phyloP scores from a whole-genome alignment of 2,888 invertebrate species.

The Tenodera sinensis region DNA sequence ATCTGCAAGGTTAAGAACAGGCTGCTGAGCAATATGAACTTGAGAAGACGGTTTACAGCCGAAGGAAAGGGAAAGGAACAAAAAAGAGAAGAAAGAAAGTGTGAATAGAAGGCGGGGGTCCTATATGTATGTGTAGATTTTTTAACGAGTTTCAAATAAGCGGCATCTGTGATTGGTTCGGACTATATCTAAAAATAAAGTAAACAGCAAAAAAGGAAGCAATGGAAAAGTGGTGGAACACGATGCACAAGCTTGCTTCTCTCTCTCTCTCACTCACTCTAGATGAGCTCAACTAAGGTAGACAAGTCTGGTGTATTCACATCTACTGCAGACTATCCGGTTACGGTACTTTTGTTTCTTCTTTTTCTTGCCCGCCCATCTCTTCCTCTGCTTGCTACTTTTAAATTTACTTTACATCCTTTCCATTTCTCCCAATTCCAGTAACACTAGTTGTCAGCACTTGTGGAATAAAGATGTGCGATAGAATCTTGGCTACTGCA shows the following conservation, averaged over 20 bases:
- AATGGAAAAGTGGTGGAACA: neutral
- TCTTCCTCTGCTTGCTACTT: neutral
- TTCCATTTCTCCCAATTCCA: neutral
- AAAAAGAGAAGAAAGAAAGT: constrained; percentile 6
- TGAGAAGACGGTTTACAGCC: neutral
- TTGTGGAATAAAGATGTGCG: constrained; percentile 3
- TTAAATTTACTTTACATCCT: neutral
- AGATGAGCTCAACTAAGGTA: neutral
- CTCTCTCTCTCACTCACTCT: neutral
- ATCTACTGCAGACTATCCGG: neutral
- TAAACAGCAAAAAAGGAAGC: neutral
- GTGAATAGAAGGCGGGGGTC: constrained; percentile 22
- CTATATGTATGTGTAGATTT: neutral
- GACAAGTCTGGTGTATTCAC: neutral
- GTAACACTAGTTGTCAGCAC: constrained; percentile 4
- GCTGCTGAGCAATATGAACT: neutral
- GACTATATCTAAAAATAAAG: neutral
- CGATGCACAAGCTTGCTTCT: neutral
- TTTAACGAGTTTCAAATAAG: neutral
- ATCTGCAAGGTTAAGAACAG: neutral
- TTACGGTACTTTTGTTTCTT: neutral
- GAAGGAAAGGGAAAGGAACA: neutral
- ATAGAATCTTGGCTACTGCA: neutral
- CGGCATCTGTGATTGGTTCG: constrained; percentile 11
- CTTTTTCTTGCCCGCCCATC: neutral